Evolutionary conservation across 1,140 invertebrate genomes (phyloP).

Genomic region (Akabosia matsudoensis): DNA sequence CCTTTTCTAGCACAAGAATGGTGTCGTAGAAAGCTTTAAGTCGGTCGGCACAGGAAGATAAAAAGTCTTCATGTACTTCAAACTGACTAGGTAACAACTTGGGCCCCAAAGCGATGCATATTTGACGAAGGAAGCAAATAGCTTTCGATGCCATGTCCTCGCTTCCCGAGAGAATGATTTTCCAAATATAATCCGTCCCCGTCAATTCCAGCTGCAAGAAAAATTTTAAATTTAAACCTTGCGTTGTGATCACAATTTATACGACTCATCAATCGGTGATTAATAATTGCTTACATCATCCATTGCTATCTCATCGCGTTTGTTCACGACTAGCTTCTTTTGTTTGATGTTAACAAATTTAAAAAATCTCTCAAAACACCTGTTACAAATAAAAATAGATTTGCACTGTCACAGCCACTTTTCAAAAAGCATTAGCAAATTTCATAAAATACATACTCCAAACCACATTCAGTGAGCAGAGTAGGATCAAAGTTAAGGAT

Average conservation of each 20-base stretch:
- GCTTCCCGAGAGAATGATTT: constrained; percentile 65
- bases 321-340: constrained; percentile 79
- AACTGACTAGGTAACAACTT: constrained; percentile 69
- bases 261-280: no score
- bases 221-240: constrained; percentile 4
- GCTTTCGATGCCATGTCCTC: constrained; percentile 90
- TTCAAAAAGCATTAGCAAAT: no score
- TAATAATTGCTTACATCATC: constrained; percentile 62
- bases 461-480: constrained; percentile 89
- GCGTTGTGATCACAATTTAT: no score
- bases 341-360: constrained; percentile 95
- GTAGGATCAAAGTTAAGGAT: constrained; percentile 87
- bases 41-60: constrained; percentile 82
- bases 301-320: constrained; percentile 73
- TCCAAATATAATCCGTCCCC: constrained; percentile 94
- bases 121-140: constrained; percentile 86
- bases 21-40: constrained; percentile 78
- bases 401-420: neutral
- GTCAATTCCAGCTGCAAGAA: constrained; percentile 70
- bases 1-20: constrained; percentile 59
- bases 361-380: constrained; percentile 89
- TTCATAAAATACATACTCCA: no score
- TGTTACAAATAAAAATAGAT: constrained; percentile 49
- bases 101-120: constrained; percentile 88
- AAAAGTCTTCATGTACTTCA: constrained; percentile 86